phyloP scores from a whole-genome alignment of 1,140 invertebrate genomes.

The Ganaspis sp. region DNA sequence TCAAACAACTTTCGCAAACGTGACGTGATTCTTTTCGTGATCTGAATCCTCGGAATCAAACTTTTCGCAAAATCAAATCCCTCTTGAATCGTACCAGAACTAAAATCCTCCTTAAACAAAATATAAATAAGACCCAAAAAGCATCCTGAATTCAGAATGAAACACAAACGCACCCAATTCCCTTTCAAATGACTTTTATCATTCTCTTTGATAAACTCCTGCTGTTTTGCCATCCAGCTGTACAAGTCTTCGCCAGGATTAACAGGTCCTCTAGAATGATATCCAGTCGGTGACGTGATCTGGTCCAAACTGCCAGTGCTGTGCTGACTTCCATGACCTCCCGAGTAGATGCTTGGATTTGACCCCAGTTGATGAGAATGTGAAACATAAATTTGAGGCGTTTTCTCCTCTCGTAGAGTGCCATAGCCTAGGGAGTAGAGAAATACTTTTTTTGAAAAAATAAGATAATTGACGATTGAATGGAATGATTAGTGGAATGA shows the following conservation, averaged over 20 bases:
- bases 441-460: constrained; percentile 44
- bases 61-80: too few relatives aligned
- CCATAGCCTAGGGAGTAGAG: constrained; percentile 80
- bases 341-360: constrained; percentile 80
- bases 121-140: too few relatives aligned
- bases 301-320: constrained; percentile 73
- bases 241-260: constrained; percentile 89
- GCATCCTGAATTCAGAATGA: neutral
- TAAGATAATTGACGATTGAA: constrained; percentile 35
- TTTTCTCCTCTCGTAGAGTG: constrained; percentile 84
- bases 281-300: constrained; percentile 67
- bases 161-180: constrained; percentile 70
- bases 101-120: too few relatives aligned
- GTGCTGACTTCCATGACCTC: constrained; percentile 74
- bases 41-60: too few relatives aligned
- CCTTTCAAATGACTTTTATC: constrained; percentile 73
- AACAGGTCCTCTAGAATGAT: constrained; percentile 65
- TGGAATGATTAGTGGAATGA: constrained; percentile 53
- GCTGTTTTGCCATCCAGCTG: constrained; percentile 96
- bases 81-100: too few relatives aligned
- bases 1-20: too few relatives aligned
- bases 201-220: constrained; percentile 80
- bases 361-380: constrained; percentile 76
- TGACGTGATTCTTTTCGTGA: too few relatives aligned
- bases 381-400: constrained; percentile 69